Base-by-base conservation (phyloP, 2,797 vertebrate species). In the Taenioides sp. region DNA sequence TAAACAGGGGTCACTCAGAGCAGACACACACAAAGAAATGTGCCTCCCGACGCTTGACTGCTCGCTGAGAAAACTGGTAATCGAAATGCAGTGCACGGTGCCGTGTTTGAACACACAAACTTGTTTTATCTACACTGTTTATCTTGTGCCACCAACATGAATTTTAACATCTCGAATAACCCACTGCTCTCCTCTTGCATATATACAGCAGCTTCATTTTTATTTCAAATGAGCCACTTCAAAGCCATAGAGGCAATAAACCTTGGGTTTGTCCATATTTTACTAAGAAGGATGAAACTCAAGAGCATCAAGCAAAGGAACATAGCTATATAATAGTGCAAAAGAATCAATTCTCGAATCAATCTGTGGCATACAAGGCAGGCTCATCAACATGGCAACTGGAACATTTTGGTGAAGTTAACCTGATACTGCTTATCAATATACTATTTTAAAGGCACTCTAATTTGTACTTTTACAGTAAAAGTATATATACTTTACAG, bases 21-120 rank as follows among this genome's bases (percentile, higher is more conserved):
- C 49, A 72, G 55, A 40, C 34, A 68, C 1, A 14, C 47, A 68
- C 17, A 65, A 5, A 16, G 64, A 55, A 1, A 64, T 18, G 52
- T 27, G 69, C 61, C 11, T 52, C 25, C 65, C 7, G 61, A 52
- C 37, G 67, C 77, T 63, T 77, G 67, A 22, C 9, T 3, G 16
- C 76, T 52, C 68, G 70, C 7, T 0, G 37, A 65, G 58, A 20
- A 20, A 65, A 20, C 25, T 50, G 49, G 57, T 6, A 73, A 71
- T 65, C 12, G 12, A 80, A 74, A 80, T 28, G 12, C 69, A 31
- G 63, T 49, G 25, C 57, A 55, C 64, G 74, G 78, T 65, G 68
- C 27, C 61, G 66, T 68, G 28, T 69, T 43, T 70, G 28, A 80
- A 63, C 43, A 69, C 59, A 68, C 67, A 57, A 40, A 69, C 31